Base-by-base conservation (phyloP, 2,113 vertebrate genomes). In the Hyla sarda region DNA sequence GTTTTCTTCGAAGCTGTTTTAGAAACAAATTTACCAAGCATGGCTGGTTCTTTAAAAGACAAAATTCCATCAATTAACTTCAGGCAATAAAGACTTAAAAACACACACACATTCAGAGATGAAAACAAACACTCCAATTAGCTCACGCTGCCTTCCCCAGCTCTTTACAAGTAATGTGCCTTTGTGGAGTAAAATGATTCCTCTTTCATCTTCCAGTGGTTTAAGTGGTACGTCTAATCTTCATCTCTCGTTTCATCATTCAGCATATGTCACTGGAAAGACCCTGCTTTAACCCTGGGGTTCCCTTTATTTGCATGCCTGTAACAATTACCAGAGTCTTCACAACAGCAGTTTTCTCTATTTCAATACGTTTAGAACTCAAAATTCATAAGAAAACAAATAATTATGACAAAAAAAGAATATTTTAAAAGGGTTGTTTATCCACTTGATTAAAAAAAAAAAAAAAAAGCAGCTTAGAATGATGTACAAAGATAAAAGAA, bases 71-170 rank as follows among this genome's bases (percentile, higher is more conserved):
- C 82, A 84, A 84, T 84, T 84, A 84, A 84, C 82, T 84, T 75
- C 69, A 84, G 82, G 82, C 82, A 75, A 84, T 84, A 75, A 84
- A 84, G 82, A 84, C 82, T 84, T 84, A 45, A 84, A 84, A 84
- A 84, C 72, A 84, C 82, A 83, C 81, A 82, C 62, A 72, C 82
- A 73, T 83, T 83, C 67, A 73, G 69, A 83, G 82, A 73, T 83
- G 67, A 83, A 83, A 83, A 83, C 82, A 83, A 83, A 83, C 82
- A 83, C 82, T 83, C 67, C 82, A 83, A 83, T 83, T 83, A 83
- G 69, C 82, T 83, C 82, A 73, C 65, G 82, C 82, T 83, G 82
- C 82, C 82, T 83, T 83, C 82, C 82, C 65, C 65, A n/a, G 81
- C 81, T 52, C 81, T 71, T 82, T 82, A 82, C 81, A 82, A 82